phyloP scores from a whole-genome alignment of 1,140 invertebrate genomes.

The Muscidifurax raptorellus region DNA sequence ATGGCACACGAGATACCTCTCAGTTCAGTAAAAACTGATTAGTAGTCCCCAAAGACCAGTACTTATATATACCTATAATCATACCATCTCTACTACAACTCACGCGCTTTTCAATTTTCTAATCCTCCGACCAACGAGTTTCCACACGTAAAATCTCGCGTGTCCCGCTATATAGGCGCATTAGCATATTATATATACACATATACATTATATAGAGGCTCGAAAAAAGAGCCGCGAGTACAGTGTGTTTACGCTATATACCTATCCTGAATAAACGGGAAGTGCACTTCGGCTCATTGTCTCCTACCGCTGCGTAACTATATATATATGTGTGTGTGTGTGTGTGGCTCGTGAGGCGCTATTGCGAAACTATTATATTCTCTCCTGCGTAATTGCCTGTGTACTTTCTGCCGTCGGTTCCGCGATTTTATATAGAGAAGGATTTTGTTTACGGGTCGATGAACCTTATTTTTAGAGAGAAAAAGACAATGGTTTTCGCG shows the following conservation, averaged over 20 bases:
- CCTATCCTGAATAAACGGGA: conserved; percentile 33
- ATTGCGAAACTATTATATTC: conserved; percentile 12
- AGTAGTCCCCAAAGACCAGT: too few species aligned
- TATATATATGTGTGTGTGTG: too few species aligned
- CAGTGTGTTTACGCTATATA: conserved; percentile 6
- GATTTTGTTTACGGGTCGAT: too few species aligned
- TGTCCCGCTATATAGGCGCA: not conserved
- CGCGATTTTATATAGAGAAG: not conserved
- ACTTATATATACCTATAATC: too few species aligned
- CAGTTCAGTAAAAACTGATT: too few species aligned
- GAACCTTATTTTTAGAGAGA: too few species aligned
- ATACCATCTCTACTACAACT: too few species aligned
- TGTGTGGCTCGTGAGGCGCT: not conserved
- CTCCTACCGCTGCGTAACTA: not conserved
- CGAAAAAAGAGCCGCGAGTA: not conserved
- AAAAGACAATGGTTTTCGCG: too few species aligned
- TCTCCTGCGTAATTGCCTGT: not conserved
- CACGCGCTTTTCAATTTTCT: not conserved
- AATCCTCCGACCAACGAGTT: not conserved
- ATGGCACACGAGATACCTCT: too few species aligned
- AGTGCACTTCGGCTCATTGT: conserved; percentile 14
- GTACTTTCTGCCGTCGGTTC: not conserved
- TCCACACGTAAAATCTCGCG: not conserved
- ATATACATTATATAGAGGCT: not conserved
- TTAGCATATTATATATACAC: not conserved